A percentile compares a stretch with the other conserved stretches of the same genome.
phyloP scores from a whole-genome alignment of 1,140 invertebrate genomes.

The Lucilia cuprina region DNA sequence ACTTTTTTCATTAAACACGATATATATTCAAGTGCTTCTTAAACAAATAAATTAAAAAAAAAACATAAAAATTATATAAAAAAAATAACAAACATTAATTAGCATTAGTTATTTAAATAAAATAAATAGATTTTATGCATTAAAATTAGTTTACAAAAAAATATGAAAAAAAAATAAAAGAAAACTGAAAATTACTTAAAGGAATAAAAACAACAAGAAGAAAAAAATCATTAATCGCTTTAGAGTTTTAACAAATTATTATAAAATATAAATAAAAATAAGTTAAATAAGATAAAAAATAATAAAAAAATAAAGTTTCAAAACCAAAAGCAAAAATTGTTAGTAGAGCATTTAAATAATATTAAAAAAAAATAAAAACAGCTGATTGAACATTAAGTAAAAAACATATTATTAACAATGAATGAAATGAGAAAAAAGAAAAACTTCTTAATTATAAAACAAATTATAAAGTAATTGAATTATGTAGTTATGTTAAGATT shows the following conservation, averaged over 20 bases:
- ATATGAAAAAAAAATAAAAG: constrained; percentile 19
- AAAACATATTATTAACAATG: background rate
- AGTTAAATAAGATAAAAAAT: constrained; percentile 8
- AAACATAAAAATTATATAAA: constrained; percentile 32
- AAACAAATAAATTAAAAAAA: constrained; percentile 49
- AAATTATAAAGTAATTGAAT: constrained; percentile 44
- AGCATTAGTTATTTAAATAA: constrained; percentile 23
- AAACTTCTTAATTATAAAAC: constrained; percentile 39
- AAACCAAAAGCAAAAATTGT: background rate
- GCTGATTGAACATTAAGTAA: background rate
- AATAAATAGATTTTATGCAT: constrained; percentile 19
- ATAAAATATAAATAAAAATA: constrained; percentile 28
- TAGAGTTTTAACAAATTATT: constrained; percentile 39
- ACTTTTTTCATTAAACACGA: constrained; percentile 58
- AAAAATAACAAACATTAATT: constrained; percentile 27
- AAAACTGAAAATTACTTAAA: constrained; percentile 5
- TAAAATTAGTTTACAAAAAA: constrained; percentile 26
- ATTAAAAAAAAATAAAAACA: background rate
- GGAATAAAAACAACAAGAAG: background rate
- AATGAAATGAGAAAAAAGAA: constrained; percentile 29
- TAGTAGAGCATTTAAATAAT: constrained; percentile 24
- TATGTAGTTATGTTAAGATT: constrained; percentile 60
- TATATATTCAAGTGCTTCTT: constrained; percentile 63
- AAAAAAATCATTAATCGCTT: constrained; percentile 39
- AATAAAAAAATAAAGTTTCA: background rate